A percentile compares a stretch with the other conserved stretches of the same genome.
phyloP scores from a whole-genome alignment of 2,888 invertebrate species.

The Aquatica leii region DNA sequence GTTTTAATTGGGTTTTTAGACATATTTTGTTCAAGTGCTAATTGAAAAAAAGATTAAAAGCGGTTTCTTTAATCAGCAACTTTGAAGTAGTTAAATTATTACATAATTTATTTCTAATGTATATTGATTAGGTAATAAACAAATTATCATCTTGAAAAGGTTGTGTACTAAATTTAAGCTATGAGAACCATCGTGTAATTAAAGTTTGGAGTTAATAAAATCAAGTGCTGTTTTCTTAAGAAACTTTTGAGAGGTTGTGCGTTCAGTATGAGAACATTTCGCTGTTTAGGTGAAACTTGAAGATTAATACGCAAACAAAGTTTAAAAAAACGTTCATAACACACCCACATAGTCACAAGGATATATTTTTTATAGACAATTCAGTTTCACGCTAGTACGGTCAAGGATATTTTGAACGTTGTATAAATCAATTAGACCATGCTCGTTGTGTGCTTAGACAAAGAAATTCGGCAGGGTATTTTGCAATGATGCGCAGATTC shows the following conservation, averaged over 20 bases:
- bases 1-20: not conserved
- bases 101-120: not conserved
- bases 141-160: not conserved
- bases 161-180: no score
- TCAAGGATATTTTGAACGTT: constrained; percentile 1
- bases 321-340: not conserved
- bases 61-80: not conserved
- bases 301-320: not conserved
- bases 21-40: not conserved
- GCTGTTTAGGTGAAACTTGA: no score
- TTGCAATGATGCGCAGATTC: no score
- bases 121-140: constrained; percentile 1
- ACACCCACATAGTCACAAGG: constrained; percentile 3
- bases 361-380: constrained; percentile 4
- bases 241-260: no score
- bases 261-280: no score
- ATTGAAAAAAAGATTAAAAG: not conserved
- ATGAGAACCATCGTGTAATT: no score
- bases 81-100: no score
- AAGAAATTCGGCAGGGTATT: no score
- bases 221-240: no score
- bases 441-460: no score
- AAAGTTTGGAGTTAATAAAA: no score
- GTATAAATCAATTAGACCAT: not conserved
- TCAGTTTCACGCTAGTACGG: not conserved